phyloP scores from a whole-genome alignment of 2,797 vertebrate genomes.

The Liparis tanakae region DNA sequence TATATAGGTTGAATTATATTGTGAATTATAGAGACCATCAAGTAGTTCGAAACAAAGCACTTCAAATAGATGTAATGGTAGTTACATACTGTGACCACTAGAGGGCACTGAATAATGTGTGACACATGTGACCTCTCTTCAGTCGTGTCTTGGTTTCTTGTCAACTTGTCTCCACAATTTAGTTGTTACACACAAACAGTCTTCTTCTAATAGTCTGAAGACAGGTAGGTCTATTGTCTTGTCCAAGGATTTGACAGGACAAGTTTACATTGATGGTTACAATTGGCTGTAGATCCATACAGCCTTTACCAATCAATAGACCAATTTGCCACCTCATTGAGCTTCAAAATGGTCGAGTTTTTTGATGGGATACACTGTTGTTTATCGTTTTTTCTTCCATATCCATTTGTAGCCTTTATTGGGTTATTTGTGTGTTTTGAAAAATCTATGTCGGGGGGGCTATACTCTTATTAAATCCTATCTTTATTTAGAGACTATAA shows the following conservation, averaged over 20 bases:
- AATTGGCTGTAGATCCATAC: constrained; percentile 30
- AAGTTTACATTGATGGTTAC: constrained; percentile 20
- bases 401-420: not conserved
- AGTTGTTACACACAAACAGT: not conserved
- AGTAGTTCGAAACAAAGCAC: not conserved
- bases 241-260: constrained; percentile 16
- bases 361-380: constrained; percentile 9
- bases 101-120: not conserved
- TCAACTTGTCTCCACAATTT: not conserved
- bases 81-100: not conserved
- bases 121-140: constrained; percentile 1
- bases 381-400: not conserved
- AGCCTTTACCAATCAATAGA: constrained; percentile 47
- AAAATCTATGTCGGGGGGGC: not conserved
- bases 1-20: no score
- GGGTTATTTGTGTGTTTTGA: constrained; percentile 10
- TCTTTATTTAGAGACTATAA: constrained; percentile 9
- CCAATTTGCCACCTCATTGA: constrained; percentile 31
- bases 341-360: constrained; percentile 11
- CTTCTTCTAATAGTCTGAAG: not conserved
- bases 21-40: not conserved
- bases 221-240: constrained; percentile 11
- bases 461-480: not conserved
- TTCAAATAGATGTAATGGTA: no score
- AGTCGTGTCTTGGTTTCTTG: not conserved